These are phyloP conservation scores for Ceratitis capitata DNA, from an alignment of 1,140 invertebrate species.

Conservation along the genomic window DNA sequence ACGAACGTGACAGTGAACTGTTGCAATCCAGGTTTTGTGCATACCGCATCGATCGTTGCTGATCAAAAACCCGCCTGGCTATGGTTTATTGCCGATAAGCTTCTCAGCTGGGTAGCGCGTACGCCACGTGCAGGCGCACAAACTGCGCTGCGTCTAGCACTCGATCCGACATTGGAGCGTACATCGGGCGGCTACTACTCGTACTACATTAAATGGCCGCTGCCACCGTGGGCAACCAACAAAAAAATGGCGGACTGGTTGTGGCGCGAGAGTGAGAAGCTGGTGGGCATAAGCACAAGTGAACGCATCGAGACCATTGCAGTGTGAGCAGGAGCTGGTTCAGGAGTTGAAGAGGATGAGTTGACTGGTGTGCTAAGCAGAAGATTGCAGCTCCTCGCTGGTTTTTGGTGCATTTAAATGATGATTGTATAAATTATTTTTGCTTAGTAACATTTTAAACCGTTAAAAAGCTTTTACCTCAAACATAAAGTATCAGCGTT, in stretches of 20 bases:
- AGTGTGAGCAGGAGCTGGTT: not conserved
- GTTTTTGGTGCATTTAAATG: no score
- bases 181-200: slow-evolving; percentile 71
- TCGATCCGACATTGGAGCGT: slow-evolving; percentile 76
- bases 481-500: no score
- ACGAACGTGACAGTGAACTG: slow-evolving; percentile 74
- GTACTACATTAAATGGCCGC: slow-evolving; percentile 68
- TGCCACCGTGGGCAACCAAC: slow-evolving; percentile 62
- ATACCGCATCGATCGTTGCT: slow-evolving; percentile 77
- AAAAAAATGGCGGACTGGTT: slow-evolving; percentile 72
- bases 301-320: not conserved
- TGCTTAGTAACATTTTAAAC: no score
- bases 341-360: no score
- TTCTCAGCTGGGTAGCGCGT: not conserved
- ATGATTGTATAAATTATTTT: no score
- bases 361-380: no score
- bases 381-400: no score
- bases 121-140: slow-evolving; percentile 64
- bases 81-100: slow-evolving; percentile 60
- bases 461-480: no score
- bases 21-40: slow-evolving; percentile 78
- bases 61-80: slow-evolving; percentile 71
- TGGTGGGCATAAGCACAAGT: slow-evolving; percentile 50
- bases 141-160: slow-evolving; percentile 80
- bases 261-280: slow-evolving; percentile 71